Evolutionary conservation across 1,140 invertebrate genomes (phyloP), one percentile per base, ranked within the genome.

Genomic region (Hypothenemus hampei): DNA sequence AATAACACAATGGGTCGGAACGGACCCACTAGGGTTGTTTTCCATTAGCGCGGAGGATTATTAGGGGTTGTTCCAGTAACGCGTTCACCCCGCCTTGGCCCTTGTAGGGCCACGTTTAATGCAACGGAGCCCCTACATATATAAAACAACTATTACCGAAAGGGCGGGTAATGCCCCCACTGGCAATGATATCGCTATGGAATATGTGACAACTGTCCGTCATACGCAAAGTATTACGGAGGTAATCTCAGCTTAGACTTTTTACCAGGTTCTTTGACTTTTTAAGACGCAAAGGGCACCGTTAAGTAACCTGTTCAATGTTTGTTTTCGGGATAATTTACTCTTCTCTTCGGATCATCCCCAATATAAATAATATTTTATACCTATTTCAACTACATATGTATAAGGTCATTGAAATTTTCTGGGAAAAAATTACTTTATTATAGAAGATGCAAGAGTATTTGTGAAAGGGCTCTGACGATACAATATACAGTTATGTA

Each of bases 1-100:
- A 64, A 65, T 57, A 64, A 64, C 60, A 68, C 66, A 68, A 68
- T 64, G 57, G 63, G 58, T 62, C 54, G 60, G 63, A 62, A 59
- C 59, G 61, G 58, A 48, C 52, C 58, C 59, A 54, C 58, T 54
- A 64, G 63, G 65, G 65, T 59, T 64, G 65, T 64, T 66, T 68
- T 68, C 66, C 66, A 68, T 68, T 68, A 68, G 66, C 64, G 60
- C 60, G n/a, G 39, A 56, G 65, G 65, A 66, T 66, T 68, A 66
- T 60, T 58, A 60, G 58, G 66, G 66, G 65, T 68, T 64, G 66
- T 68, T 66, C 66, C 65, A 58, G 41, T 52, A 65, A 66, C 62
- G 47, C 16, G 13, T 45, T 61, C 61, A 65, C 54, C 63, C 66
- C 66, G 66, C 66, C 66, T 61, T 66, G 40, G 52, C 52, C 52